Evolutionary conservation across 2,888 invertebrate species (phyloP).

Genomic region (Isotomurus palustris): DNA sequence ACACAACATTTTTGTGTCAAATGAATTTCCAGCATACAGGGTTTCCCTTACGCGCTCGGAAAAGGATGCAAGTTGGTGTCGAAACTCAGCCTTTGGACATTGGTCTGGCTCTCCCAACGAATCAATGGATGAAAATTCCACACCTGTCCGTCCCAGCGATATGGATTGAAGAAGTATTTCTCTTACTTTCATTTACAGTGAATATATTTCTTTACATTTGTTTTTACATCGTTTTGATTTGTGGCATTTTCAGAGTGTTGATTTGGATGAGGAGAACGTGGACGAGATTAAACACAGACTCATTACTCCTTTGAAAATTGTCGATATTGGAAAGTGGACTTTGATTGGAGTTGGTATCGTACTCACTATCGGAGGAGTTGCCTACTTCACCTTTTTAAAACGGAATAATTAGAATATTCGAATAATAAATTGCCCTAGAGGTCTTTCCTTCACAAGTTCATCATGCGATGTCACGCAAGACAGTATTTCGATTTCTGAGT

Average conservation of each 20-base stretch:
- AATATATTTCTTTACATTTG: no score
- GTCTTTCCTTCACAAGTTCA: no score
- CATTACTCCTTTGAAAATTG: slow-evolving; percentile 23
- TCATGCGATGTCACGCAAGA: no score
- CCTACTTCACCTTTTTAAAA: slow-evolving; percentile 1
- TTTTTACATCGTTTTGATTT: neutral
- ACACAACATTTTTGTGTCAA: no score
- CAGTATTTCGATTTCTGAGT: no score
- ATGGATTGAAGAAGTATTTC: slow-evolving; percentile 42
- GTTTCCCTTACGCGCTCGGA: slow-evolving; percentile 33
- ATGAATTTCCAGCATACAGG: slow-evolving; percentile 35
- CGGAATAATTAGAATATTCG: neutral
- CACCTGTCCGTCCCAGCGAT: slow-evolving; percentile 36
- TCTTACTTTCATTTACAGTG: no score
- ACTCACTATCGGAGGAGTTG: neutral
- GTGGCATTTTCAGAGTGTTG: slow-evolving; percentile 8
- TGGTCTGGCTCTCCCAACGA: neutral
- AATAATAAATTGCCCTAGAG: no score
- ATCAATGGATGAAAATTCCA: slow-evolving; percentile 28
- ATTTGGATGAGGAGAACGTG: slow-evolving; percentile 13
- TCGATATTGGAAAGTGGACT: slow-evolving; percentile 24
- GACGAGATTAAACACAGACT: slow-evolving; percentile 29
- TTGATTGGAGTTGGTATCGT: slow-evolving; percentile 18
- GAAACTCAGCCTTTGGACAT: slow-evolving; percentile 32
- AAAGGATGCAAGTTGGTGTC: slow-evolving; percentile 40